Percentiles rank a stretch among this genome's conserved stretches.
Conservation (phyloP, 2,888 invertebrate genomes). For the Parelbella ahira region DNA sequence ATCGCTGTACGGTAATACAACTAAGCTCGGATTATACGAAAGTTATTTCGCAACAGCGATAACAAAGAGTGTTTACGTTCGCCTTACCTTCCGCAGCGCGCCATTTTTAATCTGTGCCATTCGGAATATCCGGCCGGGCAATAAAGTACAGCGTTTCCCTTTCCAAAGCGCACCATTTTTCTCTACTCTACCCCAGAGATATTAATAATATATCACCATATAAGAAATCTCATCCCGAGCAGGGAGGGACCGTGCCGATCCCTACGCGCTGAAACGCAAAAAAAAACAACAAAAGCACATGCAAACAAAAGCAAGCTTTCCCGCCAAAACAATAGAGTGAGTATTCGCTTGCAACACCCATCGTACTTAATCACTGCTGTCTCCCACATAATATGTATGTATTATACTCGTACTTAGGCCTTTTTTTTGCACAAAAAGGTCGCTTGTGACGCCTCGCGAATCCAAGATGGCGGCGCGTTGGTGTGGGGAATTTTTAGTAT, state of each 20-base stretch:
- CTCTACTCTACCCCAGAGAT: conserved; percentile 56
- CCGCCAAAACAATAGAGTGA: conserved; percentile 31
- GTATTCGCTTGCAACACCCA: conserved; percentile 33
- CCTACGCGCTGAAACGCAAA: conserved; percentile 59
- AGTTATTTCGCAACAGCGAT: conserved; percentile 8
- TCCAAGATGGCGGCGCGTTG: conserved; percentile 67
- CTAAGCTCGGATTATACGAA: conserved; percentile 10
- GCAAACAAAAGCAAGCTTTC: conserved; percentile 38
- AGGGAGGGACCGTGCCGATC: conserved; percentile 61
- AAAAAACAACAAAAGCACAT: conserved; percentile 34
- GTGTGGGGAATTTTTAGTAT: conserved; percentile 34
- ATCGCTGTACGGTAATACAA: conserved; percentile 1
- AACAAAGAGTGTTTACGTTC: conserved; percentile 21
- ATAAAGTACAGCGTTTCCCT: conserved; percentile 56
- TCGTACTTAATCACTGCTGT: conserved; percentile 67
- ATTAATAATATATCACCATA: conserved; percentile 74
- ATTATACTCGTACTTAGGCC: conserved; percentile 68
- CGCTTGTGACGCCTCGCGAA: conserved; percentile 71
- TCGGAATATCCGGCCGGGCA: conserved; percentile 41
- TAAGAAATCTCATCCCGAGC: conserved; percentile 71
- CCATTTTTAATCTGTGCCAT: conserved; percentile 38
- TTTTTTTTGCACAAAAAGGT: conserved; percentile 54
- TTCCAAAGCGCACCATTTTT: conserved; percentile 57
- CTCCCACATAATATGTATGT: conserved; percentile 66
- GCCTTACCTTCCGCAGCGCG: conserved; percentile 26